Evolutionary conservation across 1,140 invertebrate genomes (phyloP).

Genomic region (Calephelis virginiensis): DNA sequence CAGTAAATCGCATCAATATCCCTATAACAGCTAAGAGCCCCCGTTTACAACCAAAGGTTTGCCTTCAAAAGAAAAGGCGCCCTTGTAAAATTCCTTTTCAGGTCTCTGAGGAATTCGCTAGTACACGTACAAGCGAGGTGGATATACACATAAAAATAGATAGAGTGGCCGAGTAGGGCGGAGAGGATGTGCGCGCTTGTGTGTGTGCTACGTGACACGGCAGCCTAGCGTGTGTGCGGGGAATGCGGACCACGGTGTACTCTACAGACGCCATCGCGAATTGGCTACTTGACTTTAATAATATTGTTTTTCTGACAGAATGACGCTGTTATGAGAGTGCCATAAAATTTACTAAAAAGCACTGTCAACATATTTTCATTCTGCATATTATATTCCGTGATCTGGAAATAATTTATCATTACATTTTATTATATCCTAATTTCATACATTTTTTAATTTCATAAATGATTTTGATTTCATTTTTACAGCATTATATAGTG

Average conservation of each 20-base stretch:
- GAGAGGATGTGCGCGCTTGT: slow-evolving; percentile 35
- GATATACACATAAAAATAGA: slow-evolving; percentile 51
- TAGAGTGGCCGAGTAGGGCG: slow-evolving; percentile 47
- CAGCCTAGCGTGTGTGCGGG: slow-evolving; percentile 30
- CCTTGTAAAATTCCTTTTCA: slow-evolving; percentile 74
- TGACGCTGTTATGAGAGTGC: no score
- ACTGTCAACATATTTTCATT: no score
- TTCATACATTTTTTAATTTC: no score
- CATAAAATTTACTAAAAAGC: no score
- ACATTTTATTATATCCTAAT: no score
- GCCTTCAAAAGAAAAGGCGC: slow-evolving; percentile 57
- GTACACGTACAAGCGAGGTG: slow-evolving; percentile 40
- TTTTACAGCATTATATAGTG: no score
- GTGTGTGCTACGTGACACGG: slow-evolving; percentile 55
- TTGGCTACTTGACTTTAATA: slow-evolving; percentile 33
- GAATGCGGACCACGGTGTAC: slow-evolving; percentile 47
- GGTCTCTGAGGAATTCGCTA: slow-evolving; percentile 64
- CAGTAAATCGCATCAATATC: slow-evolving; percentile 28
- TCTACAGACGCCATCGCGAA: slow-evolving; percentile 25
- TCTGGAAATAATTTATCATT: no score
- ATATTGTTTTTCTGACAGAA: slow-evolving; percentile 22
- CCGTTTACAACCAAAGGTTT: slow-evolving; percentile 65
- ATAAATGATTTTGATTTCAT: no score
- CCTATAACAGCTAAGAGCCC: slow-evolving; percentile 54
- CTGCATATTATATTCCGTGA: no score